Evolutionary conservation across 2,113 vertebrate species (phyloP), one percentile per base, ranked within the genome.

Genomic region (Hippocampus barbouri): DNA sequence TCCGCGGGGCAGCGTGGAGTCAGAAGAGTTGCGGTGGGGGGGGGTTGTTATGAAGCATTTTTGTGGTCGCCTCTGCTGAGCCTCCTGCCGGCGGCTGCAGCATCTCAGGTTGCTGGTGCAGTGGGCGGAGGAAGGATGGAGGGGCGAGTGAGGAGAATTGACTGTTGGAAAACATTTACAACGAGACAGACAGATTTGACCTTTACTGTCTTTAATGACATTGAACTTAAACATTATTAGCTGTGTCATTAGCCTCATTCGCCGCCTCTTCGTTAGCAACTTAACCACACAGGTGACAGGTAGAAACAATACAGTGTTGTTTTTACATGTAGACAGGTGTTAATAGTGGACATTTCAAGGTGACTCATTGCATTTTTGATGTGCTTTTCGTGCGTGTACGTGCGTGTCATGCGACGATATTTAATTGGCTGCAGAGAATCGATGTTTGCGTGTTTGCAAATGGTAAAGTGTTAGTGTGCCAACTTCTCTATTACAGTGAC

Each of bases 61-160:
- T 73, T 38, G 34, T 38, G 34, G 21, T 53, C 15, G 69, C 61
- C 57, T 78, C 73, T 67, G 80, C 2, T 18, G 30, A 7, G 12
- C 65, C 69, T 85, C 75, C 51, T 68, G 51, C 71, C 34, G 38
- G 27, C 75, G 72, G 79, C 75, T 25, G 8, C 81, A 87, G 83
- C 89, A 89, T 89, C 89, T 90, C 86, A 88, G 87, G 85, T 90
- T 88, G 85, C 87, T 83, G 86, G 79, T 85, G 87, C 82, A 73
- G 79, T 72, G 68, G 40, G 59, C 38, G 66, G 21, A 53, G 49
- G 51, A 65, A 70, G 25, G 70, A 53, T 41, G 69, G 62, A 64
- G 54, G 57, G 57, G 20, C 61, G 20, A 25, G 60, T 10, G 66
- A 27, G 9, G 71, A 61, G 16, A 67, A 59, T 82, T 73, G 72